Percentiles rank a stretch among this genome's conserved stretches.
These are phyloP conservation scores for Tautogolabrus adspersus DNA, from an alignment of 2,113 vertebrate species.

Conservation along the genomic window DNA sequence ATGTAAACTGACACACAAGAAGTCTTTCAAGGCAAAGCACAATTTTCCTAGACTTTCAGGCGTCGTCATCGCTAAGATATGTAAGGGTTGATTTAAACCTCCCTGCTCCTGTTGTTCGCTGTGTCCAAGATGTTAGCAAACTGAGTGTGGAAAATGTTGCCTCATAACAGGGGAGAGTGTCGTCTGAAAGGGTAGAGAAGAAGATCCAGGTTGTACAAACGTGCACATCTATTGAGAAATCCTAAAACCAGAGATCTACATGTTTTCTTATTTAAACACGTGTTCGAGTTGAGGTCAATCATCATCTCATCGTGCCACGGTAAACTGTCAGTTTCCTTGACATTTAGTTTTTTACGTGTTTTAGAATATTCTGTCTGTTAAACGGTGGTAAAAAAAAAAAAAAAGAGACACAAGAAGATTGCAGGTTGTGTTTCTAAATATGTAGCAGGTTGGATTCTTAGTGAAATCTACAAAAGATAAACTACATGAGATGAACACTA, in stretches of 20 bases:
- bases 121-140: neutral
- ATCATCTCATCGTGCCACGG: constrained; percentile 6
- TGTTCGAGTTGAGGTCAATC: too few relatives aligned
- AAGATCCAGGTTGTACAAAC: neutral
- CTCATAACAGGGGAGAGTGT: neutral
- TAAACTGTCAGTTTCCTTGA: neutral
- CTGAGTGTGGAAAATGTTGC: neutral
- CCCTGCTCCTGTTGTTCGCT: too few relatives aligned
- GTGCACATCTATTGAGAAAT: neutral
- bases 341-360: neutral
- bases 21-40: constrained; percentile 12
- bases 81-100: neutral
- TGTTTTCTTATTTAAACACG: neutral
- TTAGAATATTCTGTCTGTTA: constrained; percentile 21
- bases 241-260: neutral
- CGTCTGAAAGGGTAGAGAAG: neutral
- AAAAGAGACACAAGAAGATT: constrained; percentile 10
- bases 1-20: too few relatives aligned
- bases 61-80: neutral
- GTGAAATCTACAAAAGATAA: neutral
- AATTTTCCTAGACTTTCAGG: neutral
- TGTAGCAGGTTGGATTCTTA: constrained; percentile 39
- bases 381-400: constrained; percentile 12
- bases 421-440: neutral
- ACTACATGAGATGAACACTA: constrained; percentile 18